Conservation (phyloP, 2,888 invertebrate species). For the Eilema caniola region DNA sequence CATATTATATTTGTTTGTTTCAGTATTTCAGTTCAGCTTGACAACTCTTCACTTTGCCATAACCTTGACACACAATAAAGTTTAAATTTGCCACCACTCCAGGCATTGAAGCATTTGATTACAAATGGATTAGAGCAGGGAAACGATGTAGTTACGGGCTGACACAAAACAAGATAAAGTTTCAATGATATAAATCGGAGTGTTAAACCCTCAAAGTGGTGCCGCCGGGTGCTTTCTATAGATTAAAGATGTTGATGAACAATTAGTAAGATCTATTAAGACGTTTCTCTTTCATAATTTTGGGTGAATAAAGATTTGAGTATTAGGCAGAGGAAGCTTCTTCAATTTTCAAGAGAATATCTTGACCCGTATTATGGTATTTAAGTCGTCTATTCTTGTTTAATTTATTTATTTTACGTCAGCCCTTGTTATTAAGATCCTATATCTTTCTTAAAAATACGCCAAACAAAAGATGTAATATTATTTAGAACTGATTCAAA, state of each 20-base stretch:
- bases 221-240: slow-evolving; percentile 62
- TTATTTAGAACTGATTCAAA: neutral
- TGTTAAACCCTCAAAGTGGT: slow-evolving; percentile 71
- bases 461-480: neutral
- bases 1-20: too few species aligned
- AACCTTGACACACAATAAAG: slow-evolving; percentile 15
- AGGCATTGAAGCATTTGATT: slow-evolving; percentile 46
- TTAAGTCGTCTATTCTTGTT: neutral
- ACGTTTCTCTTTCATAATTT: slow-evolving; percentile 44
- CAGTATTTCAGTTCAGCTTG: neutral
- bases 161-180: slow-evolving; percentile 65
- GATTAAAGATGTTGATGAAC: slow-evolving; percentile 55
- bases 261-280: slow-evolving; percentile 58
- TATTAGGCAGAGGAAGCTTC: neutral
- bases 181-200: slow-evolving; percentile 74
- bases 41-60: neutral
- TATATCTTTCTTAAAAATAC: neutral
- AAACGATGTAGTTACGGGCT: slow-evolving; percentile 52
- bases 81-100: slow-evolving; percentile 29
- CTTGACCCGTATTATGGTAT: neutral
- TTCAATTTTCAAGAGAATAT: neutral
- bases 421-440: neutral
- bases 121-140: slow-evolving; percentile 46
- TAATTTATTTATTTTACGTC: neutral
- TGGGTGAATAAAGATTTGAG: slow-evolving; percentile 14